phyloP scores from a whole-genome alignment of 2,113 vertebrate species.

The Amblyopsis rosae region DNA sequence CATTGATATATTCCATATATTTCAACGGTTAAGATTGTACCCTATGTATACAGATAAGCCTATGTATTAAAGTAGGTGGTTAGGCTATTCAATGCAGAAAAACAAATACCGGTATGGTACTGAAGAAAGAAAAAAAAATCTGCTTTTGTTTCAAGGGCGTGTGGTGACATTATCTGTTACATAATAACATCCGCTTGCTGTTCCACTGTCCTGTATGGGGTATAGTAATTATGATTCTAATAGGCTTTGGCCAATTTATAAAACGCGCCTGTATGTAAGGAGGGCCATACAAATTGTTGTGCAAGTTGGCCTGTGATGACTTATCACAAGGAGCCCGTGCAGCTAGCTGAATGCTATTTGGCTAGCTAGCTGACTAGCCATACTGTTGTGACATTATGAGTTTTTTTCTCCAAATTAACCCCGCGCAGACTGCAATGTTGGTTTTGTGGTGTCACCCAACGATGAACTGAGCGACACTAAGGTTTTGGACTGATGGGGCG shows the following conservation, averaged over 20 bases:
- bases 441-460: too few relatives aligned
- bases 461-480: too few relatives aligned
- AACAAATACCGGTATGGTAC: constrained; percentile 45
- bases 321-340: constrained; percentile 52
- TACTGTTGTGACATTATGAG: not conserved
- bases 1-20: constrained; percentile 12
- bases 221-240: not conserved
- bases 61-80: not conserved
- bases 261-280: not conserved
- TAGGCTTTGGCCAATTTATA: not conserved
- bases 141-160: constrained; percentile 78
- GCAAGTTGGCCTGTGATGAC: constrained; percentile 48
- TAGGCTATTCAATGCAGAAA: constrained; percentile 18
- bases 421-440: too few relatives aligned
- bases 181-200: constrained; percentile 72
- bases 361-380: not conserved
- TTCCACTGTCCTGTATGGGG: constrained; percentile 22
- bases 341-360: constrained; percentile 28
- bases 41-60: not conserved
- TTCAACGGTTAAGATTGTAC: constrained; percentile 21
- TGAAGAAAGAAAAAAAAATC: constrained; percentile 30
- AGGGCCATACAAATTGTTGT: constrained; percentile 2
- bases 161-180: constrained; percentile 75
- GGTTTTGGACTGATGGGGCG: not conserved
- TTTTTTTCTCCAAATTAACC: not conserved